A percentile compares a stretch with the other conserved stretches of the same genome.
Conservation (phyloP, 2,888 invertebrate species). For the Volucella zonaria region DNA sequence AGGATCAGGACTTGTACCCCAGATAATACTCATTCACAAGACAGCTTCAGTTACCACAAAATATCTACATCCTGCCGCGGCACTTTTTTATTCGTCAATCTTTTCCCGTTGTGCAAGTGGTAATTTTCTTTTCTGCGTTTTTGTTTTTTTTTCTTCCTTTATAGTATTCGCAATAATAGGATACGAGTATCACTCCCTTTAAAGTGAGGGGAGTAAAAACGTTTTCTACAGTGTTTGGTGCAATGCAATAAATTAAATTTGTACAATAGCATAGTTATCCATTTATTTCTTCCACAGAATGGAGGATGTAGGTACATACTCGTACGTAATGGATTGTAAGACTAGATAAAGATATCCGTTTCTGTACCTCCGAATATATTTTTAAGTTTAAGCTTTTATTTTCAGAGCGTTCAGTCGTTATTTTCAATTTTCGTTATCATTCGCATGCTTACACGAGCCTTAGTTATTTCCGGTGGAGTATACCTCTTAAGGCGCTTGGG, state of each 20-base stretch:
- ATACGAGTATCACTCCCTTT: conserved; percentile 4
- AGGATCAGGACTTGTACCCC: conserved; percentile 38
- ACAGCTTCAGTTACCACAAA: conserved; percentile 65
- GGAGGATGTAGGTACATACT: neutral
- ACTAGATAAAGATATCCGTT: too few species aligned
- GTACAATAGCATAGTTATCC: conserved; percentile 26
- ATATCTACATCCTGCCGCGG: conserved; percentile 65
- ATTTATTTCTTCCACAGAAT: neutral
- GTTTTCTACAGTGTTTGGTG: conserved; percentile 26
- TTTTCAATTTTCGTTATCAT: conserved; percentile 52
- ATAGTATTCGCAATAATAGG: neutral
- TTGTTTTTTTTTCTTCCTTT: conserved; percentile 6
- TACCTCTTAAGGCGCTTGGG: conserved; percentile 50
- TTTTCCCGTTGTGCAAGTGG: conserved; percentile 55
- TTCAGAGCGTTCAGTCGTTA: conserved; percentile 30
- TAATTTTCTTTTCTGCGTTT: conserved; percentile 56
- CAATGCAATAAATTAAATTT: conserved; percentile 70
- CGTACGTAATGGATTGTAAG: too few species aligned
- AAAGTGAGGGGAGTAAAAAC: conserved; percentile 21
- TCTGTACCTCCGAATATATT: neutral
- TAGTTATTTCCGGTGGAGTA: conserved; percentile 7
- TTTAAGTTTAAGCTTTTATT: neutral
- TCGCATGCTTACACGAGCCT: neutral
- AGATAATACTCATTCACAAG: conserved; percentile 36
- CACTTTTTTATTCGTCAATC: conserved; percentile 61